Base-by-base conservation (phyloP, 2,888 invertebrate genomes). In the Incurvaria masculella region DNA sequence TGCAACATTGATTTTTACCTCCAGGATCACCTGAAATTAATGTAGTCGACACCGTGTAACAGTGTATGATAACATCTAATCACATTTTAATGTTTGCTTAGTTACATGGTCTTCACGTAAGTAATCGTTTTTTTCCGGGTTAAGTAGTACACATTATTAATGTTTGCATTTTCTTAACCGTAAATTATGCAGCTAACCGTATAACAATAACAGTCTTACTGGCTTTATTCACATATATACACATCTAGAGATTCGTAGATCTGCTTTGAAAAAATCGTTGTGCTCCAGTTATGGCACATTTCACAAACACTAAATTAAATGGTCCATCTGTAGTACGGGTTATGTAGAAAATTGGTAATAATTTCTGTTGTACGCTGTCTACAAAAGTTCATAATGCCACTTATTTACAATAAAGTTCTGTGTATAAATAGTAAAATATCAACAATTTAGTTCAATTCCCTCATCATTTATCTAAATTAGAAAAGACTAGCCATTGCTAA, bases 401-500 rank as follows among this genome's bases (percentile, higher is more conserved):
- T 33, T 33, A 33, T 33, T 33, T 33, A 33, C 33, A 33, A 33
- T 33, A 51, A 53, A 57, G 59, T 61, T 69, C 70, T 71, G 73
- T 71, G 71, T 71, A 72, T 68, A 72, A 57, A 65, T 67, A 64
- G 61, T 66, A 66, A 65, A 62, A 18, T 38, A 38, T 38, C 21
- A 21, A n/a, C 20, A 6, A 42, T 17, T 5, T 42, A 21, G 17
- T 18, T 14, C 10, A 8, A 6, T 11, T 14, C 18, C 3, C 10
- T 14, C 10, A 16, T 19, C 6, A 39, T 41, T 41, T 41, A 20
- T 39, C 20, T 41, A 8, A 18, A 17, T 41, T 61, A 61, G 55
- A 66, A n/a, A 65, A 67, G 76, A 78, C 76, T 78, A 78, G 76
- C 74, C 73, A 61, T 72, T 65, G 74, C 76, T 74, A 75, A 74